Conservation (phyloP, 2,888 invertebrate species). For the Euzetes globulus region DNA sequence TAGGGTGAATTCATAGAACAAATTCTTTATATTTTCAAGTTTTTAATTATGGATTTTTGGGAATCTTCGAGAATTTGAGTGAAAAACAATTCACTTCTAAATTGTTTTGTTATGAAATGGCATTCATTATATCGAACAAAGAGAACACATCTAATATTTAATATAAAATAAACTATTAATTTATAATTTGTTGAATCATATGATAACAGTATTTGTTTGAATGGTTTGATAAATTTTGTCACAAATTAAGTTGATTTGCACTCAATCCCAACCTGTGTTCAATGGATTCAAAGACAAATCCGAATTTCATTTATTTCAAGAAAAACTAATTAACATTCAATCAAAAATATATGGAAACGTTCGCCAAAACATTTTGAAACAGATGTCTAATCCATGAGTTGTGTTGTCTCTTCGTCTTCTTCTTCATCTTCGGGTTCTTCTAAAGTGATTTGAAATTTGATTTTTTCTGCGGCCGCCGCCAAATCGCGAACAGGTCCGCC, state of each 20-base stretch:
- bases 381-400: neutral
- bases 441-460: conserved; percentile 59
- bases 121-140: neutral
- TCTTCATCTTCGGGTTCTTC: conserved; percentile 65
- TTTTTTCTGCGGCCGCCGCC: conserved; percentile 51
- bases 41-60: neutral
- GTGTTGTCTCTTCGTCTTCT: conserved; percentile 33
- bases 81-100: neutral
- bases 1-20: neutral
- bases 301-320: neutral
- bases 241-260: neutral
- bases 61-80: neutral
- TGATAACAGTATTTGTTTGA: neutral
- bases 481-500: conserved; percentile 50
- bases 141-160: neutral
- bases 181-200: neutral
- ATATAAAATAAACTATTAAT: conserved; percentile 3
- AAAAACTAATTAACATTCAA: neutral
- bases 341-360: neutral
- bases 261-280: conserved; percentile 7
- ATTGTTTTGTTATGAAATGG: neutral
- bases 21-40: neutral
- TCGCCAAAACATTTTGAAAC: neutral
- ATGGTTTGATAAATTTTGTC: neutral
- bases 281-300: neutral